Evolutionary conservation across 30 jellyfish, hydroid and myxozoan species (phyloP).

Genomic region (Mastigias papua): DNA sequence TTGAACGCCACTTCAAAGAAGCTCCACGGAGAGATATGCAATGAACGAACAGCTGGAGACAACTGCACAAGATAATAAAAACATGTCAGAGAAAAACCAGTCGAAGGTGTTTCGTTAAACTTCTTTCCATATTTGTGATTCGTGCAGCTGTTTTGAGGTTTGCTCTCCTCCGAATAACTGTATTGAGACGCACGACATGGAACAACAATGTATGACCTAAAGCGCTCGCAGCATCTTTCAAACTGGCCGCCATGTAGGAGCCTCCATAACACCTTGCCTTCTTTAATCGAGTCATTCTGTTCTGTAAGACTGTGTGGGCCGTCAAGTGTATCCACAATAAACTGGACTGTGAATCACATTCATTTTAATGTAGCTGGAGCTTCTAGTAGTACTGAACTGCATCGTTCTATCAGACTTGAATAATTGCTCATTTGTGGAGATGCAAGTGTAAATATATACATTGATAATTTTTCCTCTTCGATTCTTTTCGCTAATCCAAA

Average conservation of each 20-base stretch:
- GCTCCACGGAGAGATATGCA: too few relatives aligned
- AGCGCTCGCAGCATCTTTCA: too few relatives aligned
- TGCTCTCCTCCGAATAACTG: background rate
- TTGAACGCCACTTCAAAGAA: background rate
- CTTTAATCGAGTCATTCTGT: too few relatives aligned
- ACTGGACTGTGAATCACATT: background rate
- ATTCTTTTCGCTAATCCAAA: background rate
- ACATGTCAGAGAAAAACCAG: background rate
- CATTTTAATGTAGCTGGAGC: background rate
- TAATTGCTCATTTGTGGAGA: too few relatives aligned
- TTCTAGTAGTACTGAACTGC: background rate
- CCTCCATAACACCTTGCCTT: too few relatives aligned
- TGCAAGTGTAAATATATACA: too few relatives aligned
- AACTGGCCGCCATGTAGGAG: too few relatives aligned
- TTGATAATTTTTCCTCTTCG: too few relatives aligned
- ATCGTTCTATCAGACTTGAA: too few relatives aligned
- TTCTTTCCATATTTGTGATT: background rate
- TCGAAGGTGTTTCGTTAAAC: background rate
- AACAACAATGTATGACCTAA: background rate
- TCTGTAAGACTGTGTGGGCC: too few relatives aligned
- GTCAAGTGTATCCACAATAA: background rate
- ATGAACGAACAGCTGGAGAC: background rate
- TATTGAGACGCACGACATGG: background rate
- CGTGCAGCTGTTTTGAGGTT: background rate
- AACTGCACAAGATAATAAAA: background rate